Evolutionary conservation across 2,888 invertebrate genomes (phyloP), one percentile per base, ranked within the genome.

Genomic region (Thymelicus acteon): DNA sequence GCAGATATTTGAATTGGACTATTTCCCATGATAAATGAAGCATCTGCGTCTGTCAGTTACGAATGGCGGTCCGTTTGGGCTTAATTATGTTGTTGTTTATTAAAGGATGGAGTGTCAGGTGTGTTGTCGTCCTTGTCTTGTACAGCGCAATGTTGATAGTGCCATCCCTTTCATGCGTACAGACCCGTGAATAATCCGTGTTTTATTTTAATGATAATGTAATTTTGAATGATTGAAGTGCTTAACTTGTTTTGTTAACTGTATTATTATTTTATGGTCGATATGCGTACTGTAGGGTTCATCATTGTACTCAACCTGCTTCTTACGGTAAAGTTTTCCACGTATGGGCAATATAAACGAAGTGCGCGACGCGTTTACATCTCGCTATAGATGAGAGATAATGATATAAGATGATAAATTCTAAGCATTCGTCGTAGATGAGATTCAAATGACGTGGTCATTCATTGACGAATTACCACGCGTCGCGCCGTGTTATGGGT

Each of bases 1-100:
- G 60, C 60, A 54, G 71, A 71, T 71, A 71, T 71, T 71, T 71
- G 71, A 71, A 71, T 71, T 71, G 71, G 75, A 74, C 75, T 73
- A 66, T 75, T 72, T 74, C 72, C 70, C 68, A 73, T 77, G 77
- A 78, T 72, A 72, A 73, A 76, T 71, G 75, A 70, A 70, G 71
- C 78, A 74, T 78, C 75, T 79, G 79, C 74, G 67, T 73, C 66
- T 72, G 78, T 77, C 75, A 74, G 74, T 71, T 71, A 71, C 71
- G 71, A 60, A 71, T 71, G 71, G 71, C 66, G 66, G 71, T 71
- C 75, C 75, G 76, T 75, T 75, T 72, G 62, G 70, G 78, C 79
- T 79, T 82, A 79, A 80, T 80, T 79, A 79, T 78, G 78, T 78
- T 79, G 79, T 81, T 80, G 81, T 82, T 79, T 80, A 79, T 80